Conservation (phyloP, 2,888 invertebrate species). For the Gryllus longicercus region DNA sequence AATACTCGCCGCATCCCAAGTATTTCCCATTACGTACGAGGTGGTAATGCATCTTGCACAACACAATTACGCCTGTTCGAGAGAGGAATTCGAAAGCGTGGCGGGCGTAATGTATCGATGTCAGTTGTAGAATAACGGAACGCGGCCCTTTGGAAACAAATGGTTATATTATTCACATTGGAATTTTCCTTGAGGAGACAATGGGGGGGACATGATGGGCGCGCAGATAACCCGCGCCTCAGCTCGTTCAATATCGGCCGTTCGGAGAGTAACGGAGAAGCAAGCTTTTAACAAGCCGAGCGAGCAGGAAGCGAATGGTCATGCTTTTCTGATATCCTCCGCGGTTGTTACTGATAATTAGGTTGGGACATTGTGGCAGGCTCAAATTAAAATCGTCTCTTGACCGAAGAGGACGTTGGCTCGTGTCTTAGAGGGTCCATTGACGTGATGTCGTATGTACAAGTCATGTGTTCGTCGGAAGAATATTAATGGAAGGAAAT, state of each 20-base stretch:
- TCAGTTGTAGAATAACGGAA: slow-evolving; percentile 11
- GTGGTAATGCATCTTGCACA: neutral
- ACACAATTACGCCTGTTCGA: slow-evolving; percentile 6
- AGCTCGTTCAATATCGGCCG: neutral
- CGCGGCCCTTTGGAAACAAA: neutral
- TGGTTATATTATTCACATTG: slow-evolving; percentile 17
- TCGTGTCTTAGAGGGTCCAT: too few relatives aligned
- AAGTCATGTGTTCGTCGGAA: too few relatives aligned
- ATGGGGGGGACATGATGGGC: slow-evolving; percentile 5
- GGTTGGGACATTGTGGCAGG: neutral
- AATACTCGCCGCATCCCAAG: too few relatives aligned
- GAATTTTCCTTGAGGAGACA: slow-evolving; percentile 8
- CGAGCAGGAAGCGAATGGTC: neutral
- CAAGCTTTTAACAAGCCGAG: neutral
- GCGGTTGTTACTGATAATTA: neutral
- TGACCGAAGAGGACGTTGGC: too few relatives aligned
- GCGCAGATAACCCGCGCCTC: neutral
- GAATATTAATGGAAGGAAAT: too few relatives aligned
- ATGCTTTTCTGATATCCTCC: neutral
- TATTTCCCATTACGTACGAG: too few relatives aligned
- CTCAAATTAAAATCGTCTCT: neutral
- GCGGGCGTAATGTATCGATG: neutral
- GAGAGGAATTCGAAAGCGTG: neutral
- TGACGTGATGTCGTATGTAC: too few relatives aligned
- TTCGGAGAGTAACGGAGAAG: neutral